Evolutionary conservation across 2,113 vertebrate genomes (phyloP).

Genomic region (Bombycilla garrulus): DNA sequence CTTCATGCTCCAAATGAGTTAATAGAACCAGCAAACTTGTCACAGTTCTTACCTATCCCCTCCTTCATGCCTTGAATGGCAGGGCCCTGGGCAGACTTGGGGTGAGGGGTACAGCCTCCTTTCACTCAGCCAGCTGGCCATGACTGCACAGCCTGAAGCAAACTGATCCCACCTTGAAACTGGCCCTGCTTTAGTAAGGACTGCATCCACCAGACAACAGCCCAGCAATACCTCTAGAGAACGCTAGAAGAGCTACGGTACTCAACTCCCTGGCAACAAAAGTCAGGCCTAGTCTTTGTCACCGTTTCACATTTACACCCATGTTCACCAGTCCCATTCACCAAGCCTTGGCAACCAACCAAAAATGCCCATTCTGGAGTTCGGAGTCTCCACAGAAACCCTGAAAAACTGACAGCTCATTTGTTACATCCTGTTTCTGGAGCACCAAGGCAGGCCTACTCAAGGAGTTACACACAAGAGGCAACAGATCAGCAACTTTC

Average conservation of each 20-base stretch:
- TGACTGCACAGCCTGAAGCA: fast-evolving
- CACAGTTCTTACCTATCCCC: neutral
- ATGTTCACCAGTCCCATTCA: neutral
- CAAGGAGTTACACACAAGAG: neutral
- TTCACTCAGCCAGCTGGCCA: neutral
- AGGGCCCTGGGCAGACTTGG: neutral
- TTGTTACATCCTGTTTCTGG: neutral
- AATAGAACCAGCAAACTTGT: neutral
- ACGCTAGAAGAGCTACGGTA: fast-evolving
- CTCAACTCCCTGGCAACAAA: neutral
- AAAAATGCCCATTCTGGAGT: neutral
- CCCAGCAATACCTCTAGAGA: neutral
- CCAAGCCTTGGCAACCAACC: neutral
- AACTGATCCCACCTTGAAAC: neutral
- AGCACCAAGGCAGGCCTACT: neutral
- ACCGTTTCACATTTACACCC: neutral
- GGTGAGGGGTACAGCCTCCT: neutral
- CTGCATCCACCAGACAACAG: neutral
- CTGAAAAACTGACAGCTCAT: neutral
- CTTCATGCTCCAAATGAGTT: neutral
- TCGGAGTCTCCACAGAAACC: neutral
- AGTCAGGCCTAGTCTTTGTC: neutral
- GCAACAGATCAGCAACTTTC: neutral
- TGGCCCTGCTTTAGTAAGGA: neutral
- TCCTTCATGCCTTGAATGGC: fast-evolving